These are phyloP conservation scores for Clistopyga incitator DNA, from an alignment of 2,888 invertebrate species.

Conservation along the genomic window DNA sequence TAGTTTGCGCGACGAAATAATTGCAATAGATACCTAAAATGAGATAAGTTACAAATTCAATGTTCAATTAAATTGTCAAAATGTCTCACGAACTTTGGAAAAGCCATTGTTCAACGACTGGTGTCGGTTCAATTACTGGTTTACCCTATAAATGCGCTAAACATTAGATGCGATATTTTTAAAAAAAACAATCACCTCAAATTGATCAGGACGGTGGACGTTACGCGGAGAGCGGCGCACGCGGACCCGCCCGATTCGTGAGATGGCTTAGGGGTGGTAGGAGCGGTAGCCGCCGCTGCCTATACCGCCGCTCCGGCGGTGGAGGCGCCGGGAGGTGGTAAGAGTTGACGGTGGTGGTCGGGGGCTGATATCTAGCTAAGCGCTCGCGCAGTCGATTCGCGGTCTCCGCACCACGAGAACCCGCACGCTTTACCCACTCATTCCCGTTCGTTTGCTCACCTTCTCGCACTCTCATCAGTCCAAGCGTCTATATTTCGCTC, in stretches of 20 bases:
- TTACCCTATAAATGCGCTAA: neutral
- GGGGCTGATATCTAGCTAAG: conserved; percentile 80
- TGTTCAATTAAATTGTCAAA: too few species aligned
- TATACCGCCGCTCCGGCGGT: conserved; percentile 64
- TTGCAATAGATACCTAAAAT: too few species aligned
- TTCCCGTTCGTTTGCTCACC: conserved; percentile 52
- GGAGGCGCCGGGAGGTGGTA: conserved; percentile 73
- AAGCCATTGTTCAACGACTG: too few species aligned
- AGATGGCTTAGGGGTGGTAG: conserved; percentile 60
- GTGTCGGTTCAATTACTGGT: too few species aligned
- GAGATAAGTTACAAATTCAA: too few species aligned
- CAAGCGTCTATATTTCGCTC: neutral
- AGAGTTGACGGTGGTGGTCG: conserved; percentile 75
- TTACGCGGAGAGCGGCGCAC: conserved; percentile 56
- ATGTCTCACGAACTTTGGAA: too few species aligned
- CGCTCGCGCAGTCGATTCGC: conserved; percentile 82
- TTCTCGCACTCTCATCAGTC: conserved; percentile 42
- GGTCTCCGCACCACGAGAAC: conserved; percentile 79
- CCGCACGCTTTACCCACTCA: conserved; percentile 70
- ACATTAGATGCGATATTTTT: neutral
- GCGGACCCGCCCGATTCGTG: conserved; percentile 63
- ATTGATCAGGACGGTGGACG: conserved; percentile 10
- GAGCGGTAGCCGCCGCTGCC: conserved; percentile 49
- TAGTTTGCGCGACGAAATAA: too few species aligned
- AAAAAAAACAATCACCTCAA: neutral